phyloP scores from a whole-genome alignment of 2,888 invertebrate species.

The Ryuthela nishihirai region DNA sequence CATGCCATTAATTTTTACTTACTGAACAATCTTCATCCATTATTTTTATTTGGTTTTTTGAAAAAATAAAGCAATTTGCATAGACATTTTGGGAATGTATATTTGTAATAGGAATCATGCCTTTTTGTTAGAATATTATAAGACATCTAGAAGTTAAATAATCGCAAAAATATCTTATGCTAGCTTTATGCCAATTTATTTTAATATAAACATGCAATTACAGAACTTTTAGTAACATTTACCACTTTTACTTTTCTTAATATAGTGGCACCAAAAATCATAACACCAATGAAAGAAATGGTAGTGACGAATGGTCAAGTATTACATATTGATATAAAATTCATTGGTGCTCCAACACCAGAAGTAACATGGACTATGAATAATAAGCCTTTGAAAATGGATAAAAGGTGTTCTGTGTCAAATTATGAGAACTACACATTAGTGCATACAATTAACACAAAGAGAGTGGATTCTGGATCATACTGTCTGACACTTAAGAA shows the following conservation, averaged over 20 bases:
- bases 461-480: slow-evolving; percentile 81
- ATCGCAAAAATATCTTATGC: neutral
- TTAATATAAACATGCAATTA: neutral
- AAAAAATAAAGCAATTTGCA: too few relatives aligned
- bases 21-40: too few relatives aligned
- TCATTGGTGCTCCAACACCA: slow-evolving; percentile 88
- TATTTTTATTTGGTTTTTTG: too few relatives aligned
- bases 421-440: slow-evolving; percentile 89
- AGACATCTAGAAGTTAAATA: neutral
- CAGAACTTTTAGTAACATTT: slow-evolving; percentile 20
- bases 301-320: slow-evolving; percentile 90
- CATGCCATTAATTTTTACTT: too few relatives aligned
- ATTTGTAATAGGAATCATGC: too few relatives aligned
- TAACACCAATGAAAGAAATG: slow-evolving; percentile 71
- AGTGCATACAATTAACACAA: slow-evolving; percentile 88
- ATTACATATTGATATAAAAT: slow-evolving; percentile 83
- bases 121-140: too few relatives aligned
- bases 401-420: slow-evolving; percentile 80
- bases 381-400: slow-evolving; percentile 64
- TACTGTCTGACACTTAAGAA: slow-evolving; percentile 86
- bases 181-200: neutral
- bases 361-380: slow-evolving; percentile 83
- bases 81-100: too few relatives aligned
- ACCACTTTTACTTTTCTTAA: too few relatives aligned
- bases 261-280: slow-evolving; percentile 87